These are phyloP conservation scores for Microcebus ravelobensis DNA, from an alignment of 2,113 vertebrate species.

Conservation along the genomic window DNA sequence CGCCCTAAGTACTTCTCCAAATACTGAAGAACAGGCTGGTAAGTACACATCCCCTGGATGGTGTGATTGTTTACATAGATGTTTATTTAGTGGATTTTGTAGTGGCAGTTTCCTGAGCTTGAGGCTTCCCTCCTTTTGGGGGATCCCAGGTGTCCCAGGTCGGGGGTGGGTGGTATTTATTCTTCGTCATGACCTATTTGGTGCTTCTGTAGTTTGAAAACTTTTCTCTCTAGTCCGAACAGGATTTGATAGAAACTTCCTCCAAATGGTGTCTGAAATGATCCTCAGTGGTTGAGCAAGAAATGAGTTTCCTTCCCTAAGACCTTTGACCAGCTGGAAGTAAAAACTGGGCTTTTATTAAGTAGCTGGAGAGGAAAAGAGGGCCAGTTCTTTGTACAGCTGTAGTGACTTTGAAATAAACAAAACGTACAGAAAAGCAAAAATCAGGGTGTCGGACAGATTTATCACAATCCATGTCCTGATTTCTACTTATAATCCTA, in stretches of 20 bases:
- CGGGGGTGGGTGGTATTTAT: background rate
- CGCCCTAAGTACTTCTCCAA: background rate
- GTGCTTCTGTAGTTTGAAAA: background rate
- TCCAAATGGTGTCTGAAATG: slow-evolving; percentile 70
- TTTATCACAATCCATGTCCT: too few relatives aligned
- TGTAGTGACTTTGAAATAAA: background rate
- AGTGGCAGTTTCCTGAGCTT: background rate
- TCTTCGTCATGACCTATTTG: background rate
- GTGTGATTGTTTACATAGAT: background rate
- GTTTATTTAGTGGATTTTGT: background rate
- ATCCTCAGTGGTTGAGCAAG: slow-evolving; percentile 71
- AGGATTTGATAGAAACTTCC: slow-evolving; percentile 55
- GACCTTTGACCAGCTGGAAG: slow-evolving; percentile 16
- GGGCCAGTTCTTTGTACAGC: too few relatives aligned
- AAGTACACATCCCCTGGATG: background rate
- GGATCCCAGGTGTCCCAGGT: background rate
- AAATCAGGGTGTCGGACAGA: background rate
- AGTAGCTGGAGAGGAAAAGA: background rate
- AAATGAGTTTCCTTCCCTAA: slow-evolving; percentile 69
- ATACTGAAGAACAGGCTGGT: background rate
- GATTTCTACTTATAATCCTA: background rate
- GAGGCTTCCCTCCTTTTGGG: background rate
- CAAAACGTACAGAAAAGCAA: background rate
- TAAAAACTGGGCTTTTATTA: background rate
- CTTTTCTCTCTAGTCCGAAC: slow-evolving; percentile 52